Percentiles rank a stretch among this genome's conserved stretches.
Conservation (phyloP, 2,797 vertebrate genomes). For the Amblyraja radiata region DNA sequence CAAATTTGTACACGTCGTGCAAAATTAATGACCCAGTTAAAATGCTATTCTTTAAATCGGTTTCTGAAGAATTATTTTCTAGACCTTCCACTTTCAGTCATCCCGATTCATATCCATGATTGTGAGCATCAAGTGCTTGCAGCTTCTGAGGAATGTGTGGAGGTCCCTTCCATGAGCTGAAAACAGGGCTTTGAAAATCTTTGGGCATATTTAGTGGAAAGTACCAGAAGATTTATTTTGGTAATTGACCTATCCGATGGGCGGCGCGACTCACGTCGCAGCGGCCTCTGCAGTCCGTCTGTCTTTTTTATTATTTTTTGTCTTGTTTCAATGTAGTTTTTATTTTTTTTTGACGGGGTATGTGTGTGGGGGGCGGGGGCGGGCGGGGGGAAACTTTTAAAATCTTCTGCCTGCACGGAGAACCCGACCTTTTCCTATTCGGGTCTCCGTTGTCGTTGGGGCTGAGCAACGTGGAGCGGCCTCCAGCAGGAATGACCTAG, state of each 20-base stretch:
- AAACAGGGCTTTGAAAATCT: neutral
- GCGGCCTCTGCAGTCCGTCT: too few species aligned
- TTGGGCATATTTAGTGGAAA: neutral
- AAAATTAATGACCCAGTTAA: neutral
- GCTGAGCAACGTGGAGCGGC: too few species aligned
- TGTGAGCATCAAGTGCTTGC: neutral
- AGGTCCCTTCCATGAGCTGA: neutral
- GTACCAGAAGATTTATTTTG: neutral
- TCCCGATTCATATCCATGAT: neutral
- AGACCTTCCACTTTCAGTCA: neutral
- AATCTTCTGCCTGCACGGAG: too few species aligned
- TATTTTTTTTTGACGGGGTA: too few species aligned
- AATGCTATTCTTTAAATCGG: neutral
- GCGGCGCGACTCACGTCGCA: too few species aligned
- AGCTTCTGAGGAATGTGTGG: neutral
- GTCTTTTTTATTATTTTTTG: too few species aligned
- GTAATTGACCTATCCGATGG: neutral
- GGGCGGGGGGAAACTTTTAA: too few species aligned
- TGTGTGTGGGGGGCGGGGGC: too few species aligned
- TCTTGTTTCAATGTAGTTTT: too few species aligned
- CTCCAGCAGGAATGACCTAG: too few species aligned
- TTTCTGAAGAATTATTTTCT: neutral
- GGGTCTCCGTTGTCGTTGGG: too few species aligned
- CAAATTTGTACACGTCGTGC: neutral
- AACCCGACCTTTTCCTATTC: too few species aligned